Evolutionary conservation across 2,888 invertebrate genomes (phyloP).

Genomic region (Idaea biselata): DNA sequence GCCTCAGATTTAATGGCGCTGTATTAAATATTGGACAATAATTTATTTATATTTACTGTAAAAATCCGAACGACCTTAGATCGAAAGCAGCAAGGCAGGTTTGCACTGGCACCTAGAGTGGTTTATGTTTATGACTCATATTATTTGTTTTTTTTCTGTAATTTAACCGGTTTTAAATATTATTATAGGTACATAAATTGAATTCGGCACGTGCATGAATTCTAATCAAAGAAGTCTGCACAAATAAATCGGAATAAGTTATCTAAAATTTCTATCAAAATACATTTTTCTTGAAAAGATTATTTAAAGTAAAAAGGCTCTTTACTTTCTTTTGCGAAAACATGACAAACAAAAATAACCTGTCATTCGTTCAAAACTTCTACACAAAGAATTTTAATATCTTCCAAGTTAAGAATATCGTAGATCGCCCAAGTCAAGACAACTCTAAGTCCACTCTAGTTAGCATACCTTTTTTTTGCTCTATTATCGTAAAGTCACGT

Average conservation of each 20-base stretch:
- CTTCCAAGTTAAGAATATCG: too few relatives aligned
- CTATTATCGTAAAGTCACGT: not conserved
- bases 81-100: constrained; percentile 38
- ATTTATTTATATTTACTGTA: constrained; percentile 14
- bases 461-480: not conserved
- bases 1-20: too few relatives aligned
- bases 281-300: too few relatives aligned
- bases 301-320: too few relatives aligned
- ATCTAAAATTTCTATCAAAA: too few relatives aligned
- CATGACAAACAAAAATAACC: too few relatives aligned
- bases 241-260: too few relatives aligned
- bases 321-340: too few relatives aligned
- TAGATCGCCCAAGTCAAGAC: not conserved
- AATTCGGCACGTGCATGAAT: constrained; percentile 15
- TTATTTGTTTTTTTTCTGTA: constrained; percentile 1
- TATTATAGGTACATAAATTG: not conserved
- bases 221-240: not conserved
- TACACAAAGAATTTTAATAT: too few relatives aligned
- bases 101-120: constrained; percentile 23
- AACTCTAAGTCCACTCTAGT: not conserved
- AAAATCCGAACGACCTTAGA: constrained; percentile 38
- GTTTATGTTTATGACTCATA: constrained; percentile 22
- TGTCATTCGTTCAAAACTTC: too few relatives aligned
- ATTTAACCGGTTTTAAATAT: not conserved
- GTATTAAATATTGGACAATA: not conserved